These are phyloP conservation scores for Drosophila seguyi DNA, from an alignment of 1,140 invertebrate species.

Conservation along the genomic window DNA sequence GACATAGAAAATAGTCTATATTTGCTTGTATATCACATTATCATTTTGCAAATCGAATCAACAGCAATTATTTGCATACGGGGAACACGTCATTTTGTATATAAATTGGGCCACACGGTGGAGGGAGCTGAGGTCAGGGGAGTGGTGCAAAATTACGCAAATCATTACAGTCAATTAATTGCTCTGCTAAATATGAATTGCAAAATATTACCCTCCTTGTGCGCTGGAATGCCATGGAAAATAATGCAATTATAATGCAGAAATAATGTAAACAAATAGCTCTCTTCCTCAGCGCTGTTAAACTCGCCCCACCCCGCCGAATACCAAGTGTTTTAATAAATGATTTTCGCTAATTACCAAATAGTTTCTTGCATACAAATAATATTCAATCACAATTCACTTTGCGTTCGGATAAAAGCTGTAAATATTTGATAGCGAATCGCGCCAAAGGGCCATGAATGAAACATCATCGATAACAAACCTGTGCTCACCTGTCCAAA, in stretches of 20 bases:
- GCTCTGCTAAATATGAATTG: slow-evolving; percentile 50
- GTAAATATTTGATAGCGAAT: slow-evolving; percentile 22
- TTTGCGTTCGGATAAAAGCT: slow-evolving; percentile 19
- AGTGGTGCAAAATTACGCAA: slow-evolving; percentile 38
- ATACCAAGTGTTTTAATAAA: slow-evolving; percentile 14
- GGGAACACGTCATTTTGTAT: slow-evolving; percentile 23
- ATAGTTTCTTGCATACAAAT: slow-evolving; percentile 18
- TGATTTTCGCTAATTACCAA: neutral
- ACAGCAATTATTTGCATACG: slow-evolving; percentile 45
- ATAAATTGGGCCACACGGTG: slow-evolving; percentile 6
- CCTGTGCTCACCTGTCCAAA: slow-evolving; percentile 15
- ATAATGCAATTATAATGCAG: slow-evolving; percentile 59
- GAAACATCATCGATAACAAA: slow-evolving; percentile 34
- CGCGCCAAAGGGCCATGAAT: slow-evolving; percentile 26
- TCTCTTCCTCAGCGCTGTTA: neutral
- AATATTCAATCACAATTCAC: slow-evolving; percentile 38
- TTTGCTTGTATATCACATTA: slow-evolving; percentile 43
- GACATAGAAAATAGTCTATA: slow-evolving; percentile 33
- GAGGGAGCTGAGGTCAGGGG: neutral
- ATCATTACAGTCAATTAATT: slow-evolving; percentile 62
- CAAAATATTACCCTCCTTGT: slow-evolving; percentile 24
- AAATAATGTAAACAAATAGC: slow-evolving; percentile 48
- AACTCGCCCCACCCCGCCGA: neutral
- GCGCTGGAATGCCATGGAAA: slow-evolving; percentile 9
- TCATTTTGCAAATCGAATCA: slow-evolving; percentile 32